Evolutionary conservation across 2,113 vertebrate species (phyloP).

Genomic region (Pyxicephalus adspersus): DNA sequence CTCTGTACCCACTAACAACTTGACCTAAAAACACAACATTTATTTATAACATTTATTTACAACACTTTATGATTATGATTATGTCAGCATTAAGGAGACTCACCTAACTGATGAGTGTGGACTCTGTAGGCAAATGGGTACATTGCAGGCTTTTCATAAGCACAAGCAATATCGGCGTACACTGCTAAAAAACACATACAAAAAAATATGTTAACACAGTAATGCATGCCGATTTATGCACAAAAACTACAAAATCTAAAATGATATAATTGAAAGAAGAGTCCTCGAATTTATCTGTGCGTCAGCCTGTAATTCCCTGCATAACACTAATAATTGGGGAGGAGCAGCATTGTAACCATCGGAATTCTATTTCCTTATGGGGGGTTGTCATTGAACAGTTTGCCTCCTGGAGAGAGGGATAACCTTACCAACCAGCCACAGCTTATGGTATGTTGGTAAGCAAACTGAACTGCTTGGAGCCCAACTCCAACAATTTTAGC

Average conservation of each 20-base stretch:
- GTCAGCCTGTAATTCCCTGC: no score
- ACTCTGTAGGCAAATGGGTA: conserved; percentile 96
- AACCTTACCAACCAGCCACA: no score
- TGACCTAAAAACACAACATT: conserved; percentile 77
- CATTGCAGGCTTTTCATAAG: conserved; percentile 86
- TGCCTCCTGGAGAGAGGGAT: no score
- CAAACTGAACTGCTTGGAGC: no score
- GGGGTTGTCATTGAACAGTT: no score
- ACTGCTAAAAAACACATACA: conserved; percentile 72
- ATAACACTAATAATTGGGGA: no score
- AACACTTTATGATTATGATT: background rate
- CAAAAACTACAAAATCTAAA: background rate
- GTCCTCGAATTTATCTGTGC: no score
- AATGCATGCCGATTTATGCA: background rate
- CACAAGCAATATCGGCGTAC: conserved; percentile 90
- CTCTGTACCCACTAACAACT: conserved; percentile 94
- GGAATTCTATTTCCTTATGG: no score
- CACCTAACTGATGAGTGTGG: conserved; percentile 92
- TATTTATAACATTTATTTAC: background rate
- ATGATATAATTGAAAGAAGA: background rate
- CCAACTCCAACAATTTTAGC: no score
- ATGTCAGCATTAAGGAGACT: conserved; percentile 60
- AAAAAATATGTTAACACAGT: background rate
- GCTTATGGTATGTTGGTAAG: no score
- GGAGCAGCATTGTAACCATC: no score